A percentile compares a stretch with the other conserved stretches of the same genome.
These are phyloP conservation scores for Dicentrarchus labrax DNA, from an alignment of 2,113 vertebrate species.

Conservation along the genomic window DNA sequence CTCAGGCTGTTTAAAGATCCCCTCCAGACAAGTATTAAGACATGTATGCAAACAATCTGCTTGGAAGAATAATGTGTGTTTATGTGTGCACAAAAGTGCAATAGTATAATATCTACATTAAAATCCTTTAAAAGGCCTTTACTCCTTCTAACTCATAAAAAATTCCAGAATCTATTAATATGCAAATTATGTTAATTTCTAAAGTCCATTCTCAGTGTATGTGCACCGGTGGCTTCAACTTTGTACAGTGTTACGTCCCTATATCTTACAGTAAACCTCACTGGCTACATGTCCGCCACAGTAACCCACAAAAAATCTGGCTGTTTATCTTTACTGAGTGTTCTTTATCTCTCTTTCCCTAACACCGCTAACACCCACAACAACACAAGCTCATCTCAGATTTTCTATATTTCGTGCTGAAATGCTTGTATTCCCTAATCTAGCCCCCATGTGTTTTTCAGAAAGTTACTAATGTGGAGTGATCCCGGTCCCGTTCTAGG, in stretches of 20 bases:
- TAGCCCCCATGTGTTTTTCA: conserved; percentile 53
- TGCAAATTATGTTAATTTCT: no score
- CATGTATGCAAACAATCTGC: no score
- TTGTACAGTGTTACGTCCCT: neutral
- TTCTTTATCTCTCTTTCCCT: conserved; percentile 29
- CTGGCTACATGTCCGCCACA: neutral
- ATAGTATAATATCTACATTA: no score
- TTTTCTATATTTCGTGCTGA: conserved; percentile 3
- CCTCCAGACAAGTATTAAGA: no score
- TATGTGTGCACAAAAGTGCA: no score
- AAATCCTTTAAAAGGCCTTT: no score
- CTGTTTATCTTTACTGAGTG: neutral
- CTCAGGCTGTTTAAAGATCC: no score
- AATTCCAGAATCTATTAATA: no score
- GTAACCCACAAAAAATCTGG: neutral
- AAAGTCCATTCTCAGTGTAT: no score
- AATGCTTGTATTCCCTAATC: conserved; percentile 49
- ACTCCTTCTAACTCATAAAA: no score
- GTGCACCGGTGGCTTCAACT: no score
- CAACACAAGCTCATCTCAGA: conserved; percentile 17
- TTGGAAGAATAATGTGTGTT: no score
- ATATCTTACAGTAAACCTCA: neutral
- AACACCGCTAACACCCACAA: conserved; percentile 5
- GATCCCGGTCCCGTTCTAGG: conserved; percentile 42
- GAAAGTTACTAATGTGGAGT: conserved; percentile 49